Evolutionary conservation across 2,888 invertebrate species (phyloP).

Genomic region (Erebia aethiops): DNA sequence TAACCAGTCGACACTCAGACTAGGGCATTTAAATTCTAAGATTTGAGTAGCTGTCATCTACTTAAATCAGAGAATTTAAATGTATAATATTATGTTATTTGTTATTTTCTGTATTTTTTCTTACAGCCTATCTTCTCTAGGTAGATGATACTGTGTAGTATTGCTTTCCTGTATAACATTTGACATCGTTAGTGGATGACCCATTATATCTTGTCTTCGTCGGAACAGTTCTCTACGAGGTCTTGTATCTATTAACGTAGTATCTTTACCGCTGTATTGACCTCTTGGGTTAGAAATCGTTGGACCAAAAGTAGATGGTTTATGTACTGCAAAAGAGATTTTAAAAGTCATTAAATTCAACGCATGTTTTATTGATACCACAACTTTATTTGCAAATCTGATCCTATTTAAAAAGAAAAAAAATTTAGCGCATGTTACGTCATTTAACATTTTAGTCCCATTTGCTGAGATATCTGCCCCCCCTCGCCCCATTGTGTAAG

Average conservation of each 20-base stretch:
- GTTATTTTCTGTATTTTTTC: conserved; percentile 31
- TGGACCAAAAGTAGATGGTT: conserved; percentile 49
- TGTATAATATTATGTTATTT: no score
- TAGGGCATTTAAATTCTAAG: no score
- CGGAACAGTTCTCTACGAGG: conserved; percentile 55
- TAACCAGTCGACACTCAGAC: no score
- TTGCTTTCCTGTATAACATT: conserved; percentile 70
- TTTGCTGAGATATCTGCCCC: no score
- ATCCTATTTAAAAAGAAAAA: no score
- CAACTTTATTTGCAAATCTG: no score
- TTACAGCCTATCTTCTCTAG: conserved; percentile 62
- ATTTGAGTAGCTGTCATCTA: no score
- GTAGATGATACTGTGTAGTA: conserved; percentile 55
- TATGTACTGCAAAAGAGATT: conserved; percentile 55
- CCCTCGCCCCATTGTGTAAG: no score
- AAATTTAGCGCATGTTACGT: no score
- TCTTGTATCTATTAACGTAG: conserved; percentile 52
- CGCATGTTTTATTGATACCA: no score
- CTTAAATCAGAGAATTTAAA: background rate
- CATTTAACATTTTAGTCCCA: no score
- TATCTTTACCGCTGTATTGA: conserved; percentile 50
- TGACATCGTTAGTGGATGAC: conserved; percentile 63
- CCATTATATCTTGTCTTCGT: conserved; percentile 60
- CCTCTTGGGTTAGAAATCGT: conserved; percentile 53
- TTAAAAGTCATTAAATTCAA: background rate